Base-by-base conservation (phyloP, 2,797 vertebrate genomes). In the Coranthus polyacanthus region DNA sequence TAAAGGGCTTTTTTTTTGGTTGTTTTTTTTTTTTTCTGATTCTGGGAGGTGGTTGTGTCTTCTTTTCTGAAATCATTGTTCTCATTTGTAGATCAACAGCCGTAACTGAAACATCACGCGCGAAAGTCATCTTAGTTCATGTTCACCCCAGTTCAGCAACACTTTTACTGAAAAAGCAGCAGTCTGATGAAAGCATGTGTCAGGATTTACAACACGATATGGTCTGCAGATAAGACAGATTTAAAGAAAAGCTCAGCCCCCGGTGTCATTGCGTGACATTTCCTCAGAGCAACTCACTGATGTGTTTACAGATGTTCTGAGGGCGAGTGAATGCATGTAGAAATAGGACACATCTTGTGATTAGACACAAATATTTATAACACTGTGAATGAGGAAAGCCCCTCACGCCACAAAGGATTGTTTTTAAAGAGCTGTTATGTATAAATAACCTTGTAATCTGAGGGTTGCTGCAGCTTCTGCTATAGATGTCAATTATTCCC, bases 341-440 rank as follows among this genome's bases (percentile, higher is more conserved):
- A 64, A 44, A 54, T 2, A 37, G 13, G 3, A 52, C 34, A 39
- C 6, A 6, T 12, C 22, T 24, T 53, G 43, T 60, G 32, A 50
- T 65, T 46, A 13, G 38, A 68, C 15, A 50, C 15, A 50, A 52
- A 16, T 21, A 56, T 79, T 58, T 72, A 49, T 32, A 17, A 8
- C 24, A 46, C 34, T 58, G 17, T 51, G 54, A 63, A 22, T 38
- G 22, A 38, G 56, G 29, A 71, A 68, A 62, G 36, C 45, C 66
- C 58, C 13, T 3, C 2, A 5, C 11, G 38, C 10, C 10, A 62
- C 32, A 21, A 37, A 17, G n/a, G 44, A 20, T 34, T 45, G 18
- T 16, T 24, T 45, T 38, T 12, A 59, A 26, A 44, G 7, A 21
- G 41, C 34, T 49, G 12, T 17, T 36, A 41, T 5, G 44, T 12